A percentile compares a stretch with the other conserved stretches of the same genome.
Evolutionary conservation across 2,888 invertebrate species (phyloP).

Genomic region (Zele albiditarsus): DNA sequence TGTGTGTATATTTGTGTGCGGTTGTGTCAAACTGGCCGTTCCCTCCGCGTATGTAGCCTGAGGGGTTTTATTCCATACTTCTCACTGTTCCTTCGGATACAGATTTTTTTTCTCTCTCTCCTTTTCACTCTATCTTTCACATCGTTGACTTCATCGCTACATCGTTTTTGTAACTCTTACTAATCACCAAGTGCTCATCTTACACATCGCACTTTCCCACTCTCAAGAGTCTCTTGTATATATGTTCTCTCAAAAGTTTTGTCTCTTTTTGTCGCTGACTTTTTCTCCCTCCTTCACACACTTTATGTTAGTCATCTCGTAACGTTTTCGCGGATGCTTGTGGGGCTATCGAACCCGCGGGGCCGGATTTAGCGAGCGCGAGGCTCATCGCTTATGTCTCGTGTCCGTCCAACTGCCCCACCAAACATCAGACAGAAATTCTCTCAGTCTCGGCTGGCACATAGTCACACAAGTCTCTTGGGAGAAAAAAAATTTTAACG

Average conservation of each 20-base stretch:
- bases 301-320: constrained; percentile 38
- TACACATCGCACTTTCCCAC: not conserved
- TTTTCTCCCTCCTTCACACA: constrained; percentile 34
- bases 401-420: constrained; percentile 47
- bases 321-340: not conserved
- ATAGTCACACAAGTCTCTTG: not conserved
- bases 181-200: not conserved
- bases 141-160: constrained; percentile 22
- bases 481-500: not conserved
- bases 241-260: not conserved
- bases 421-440: constrained; percentile 24
- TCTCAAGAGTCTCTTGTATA: not conserved
- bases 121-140: constrained; percentile 10
- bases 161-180: constrained; percentile 29
- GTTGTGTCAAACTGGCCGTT: constrained; percentile 39
- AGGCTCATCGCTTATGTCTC: constrained; percentile 35
- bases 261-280: not conserved
- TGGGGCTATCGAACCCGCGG: constrained; percentile 46
- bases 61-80: constrained; percentile 11
- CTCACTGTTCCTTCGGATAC: constrained; percentile 26
- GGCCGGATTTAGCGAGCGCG: constrained; percentile 43
- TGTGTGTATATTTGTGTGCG: constrained; percentile 49
- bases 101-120: not conserved
- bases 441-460: not conserved
- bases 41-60: constrained; percentile 36